Percentiles rank a stretch among this genome's conserved stretches.
Conservation (phyloP, 2,888 invertebrate species). For the Limnephilus marmoratus region DNA sequence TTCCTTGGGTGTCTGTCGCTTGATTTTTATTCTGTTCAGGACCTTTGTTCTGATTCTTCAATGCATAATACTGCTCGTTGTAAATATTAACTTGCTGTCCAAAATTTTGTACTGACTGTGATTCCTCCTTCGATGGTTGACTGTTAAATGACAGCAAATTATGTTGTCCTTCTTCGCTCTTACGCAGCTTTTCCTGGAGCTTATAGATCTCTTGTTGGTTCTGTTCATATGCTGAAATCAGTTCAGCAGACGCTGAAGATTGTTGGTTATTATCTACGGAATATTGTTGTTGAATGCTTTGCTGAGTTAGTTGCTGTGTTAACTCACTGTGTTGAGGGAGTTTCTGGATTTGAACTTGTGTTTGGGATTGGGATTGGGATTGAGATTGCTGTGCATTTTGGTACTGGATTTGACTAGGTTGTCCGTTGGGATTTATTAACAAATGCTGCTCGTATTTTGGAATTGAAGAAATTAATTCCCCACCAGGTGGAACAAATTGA, state of each 20-base stretch:
- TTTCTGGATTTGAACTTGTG: slow-evolving; percentile 67
- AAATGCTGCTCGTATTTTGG: slow-evolving; percentile 88
- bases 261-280: slow-evolving; percentile 14
- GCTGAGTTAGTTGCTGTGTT: slow-evolving; percentile 67
- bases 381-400: slow-evolving; percentile 69
- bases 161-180: slow-evolving; percentile 66
- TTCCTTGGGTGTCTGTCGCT: slow-evolving; percentile 43
- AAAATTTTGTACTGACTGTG: slow-evolving; percentile 22
- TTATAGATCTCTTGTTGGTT: slow-evolving; percentile 77
- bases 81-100: slow-evolving; percentile 54
- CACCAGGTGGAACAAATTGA: slow-evolving; percentile 80
- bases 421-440: slow-evolving; percentile 57
- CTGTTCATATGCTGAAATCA: slow-evolving; percentile 70
- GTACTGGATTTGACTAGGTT: slow-evolving; percentile 67
- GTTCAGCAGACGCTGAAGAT: slow-evolving; percentile 50
- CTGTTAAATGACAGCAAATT: slow-evolving; percentile 58
- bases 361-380: slow-evolving; percentile 70
- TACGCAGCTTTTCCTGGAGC: slow-evolving; percentile 73
- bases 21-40: slow-evolving; percentile 39
- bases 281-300: slow-evolving; percentile 68
- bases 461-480: slow-evolving; percentile 86
- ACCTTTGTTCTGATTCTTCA: slow-evolving; percentile 57
- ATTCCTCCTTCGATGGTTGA: slow-evolving; percentile 25
- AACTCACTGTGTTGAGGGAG: slow-evolving; percentile 68
- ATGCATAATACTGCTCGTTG: slow-evolving; percentile 58